Conservation (phyloP, 2,888 invertebrate species). For the Drosophila anomalipes region DNA sequence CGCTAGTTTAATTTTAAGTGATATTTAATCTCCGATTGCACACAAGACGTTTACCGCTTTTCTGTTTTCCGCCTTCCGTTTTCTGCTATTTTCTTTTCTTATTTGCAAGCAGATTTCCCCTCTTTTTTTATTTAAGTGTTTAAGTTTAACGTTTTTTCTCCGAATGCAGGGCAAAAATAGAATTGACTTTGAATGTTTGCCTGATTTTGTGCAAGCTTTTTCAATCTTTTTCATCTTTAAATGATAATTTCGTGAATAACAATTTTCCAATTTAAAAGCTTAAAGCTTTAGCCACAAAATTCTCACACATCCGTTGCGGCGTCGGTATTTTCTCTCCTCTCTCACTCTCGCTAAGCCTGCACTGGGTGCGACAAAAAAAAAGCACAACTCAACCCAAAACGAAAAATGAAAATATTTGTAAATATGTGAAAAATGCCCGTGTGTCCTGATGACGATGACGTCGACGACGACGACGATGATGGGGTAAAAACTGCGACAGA, state of each 20-base stretch:
- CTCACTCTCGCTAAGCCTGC: constrained; percentile 27
- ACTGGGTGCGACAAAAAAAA: constrained; percentile 45
- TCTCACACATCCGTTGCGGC: constrained; percentile 48
- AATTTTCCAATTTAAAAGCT: constrained; percentile 3
- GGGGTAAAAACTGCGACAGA: constrained; percentile 71
- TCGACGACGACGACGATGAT: constrained; percentile 24
- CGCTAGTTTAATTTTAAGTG: constrained; percentile 79
- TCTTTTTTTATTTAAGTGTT: constrained; percentile 25
- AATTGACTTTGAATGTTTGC: neutral
- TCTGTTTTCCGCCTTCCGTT: neutral
- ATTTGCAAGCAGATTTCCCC: neutral
- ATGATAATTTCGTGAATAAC: neutral
- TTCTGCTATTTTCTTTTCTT: constrained; percentile 1
- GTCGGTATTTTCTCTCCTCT: constrained; percentile 15
- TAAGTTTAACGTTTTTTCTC: neutral
- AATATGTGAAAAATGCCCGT: constrained; percentile 73
- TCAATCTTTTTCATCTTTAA: neutral
- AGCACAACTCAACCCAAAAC: constrained; percentile 34
- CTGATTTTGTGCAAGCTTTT: neutral
- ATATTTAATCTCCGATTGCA: constrained; percentile 74
- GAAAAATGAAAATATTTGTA: constrained; percentile 73
- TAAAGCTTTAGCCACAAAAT: constrained; percentile 20
- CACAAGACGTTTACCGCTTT: constrained; percentile 37
- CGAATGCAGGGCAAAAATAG: neutral
- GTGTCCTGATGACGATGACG: constrained; percentile 14